Evolutionary conservation across 2,797 vertebrate genomes (phyloP).

Genomic region (Mormyrops attenuatus): DNA sequence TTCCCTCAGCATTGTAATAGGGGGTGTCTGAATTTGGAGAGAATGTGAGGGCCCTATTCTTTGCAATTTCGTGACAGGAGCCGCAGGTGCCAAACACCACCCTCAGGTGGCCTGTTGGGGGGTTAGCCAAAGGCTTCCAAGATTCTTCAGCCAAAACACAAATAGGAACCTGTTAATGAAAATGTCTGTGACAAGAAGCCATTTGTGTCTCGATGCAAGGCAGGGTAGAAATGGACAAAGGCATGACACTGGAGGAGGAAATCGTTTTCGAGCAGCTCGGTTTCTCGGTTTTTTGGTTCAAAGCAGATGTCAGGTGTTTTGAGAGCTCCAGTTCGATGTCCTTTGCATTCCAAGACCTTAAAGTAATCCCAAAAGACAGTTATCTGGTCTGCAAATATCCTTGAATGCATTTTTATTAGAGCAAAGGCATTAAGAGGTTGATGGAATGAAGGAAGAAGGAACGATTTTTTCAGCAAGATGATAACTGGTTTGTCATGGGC

Average conservation of each 20-base stretch:
- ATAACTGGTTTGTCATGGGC: neutral
- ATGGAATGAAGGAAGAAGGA: neutral
- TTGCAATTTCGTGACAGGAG: neutral
- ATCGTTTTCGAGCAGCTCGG: neutral
- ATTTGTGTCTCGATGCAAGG: neutral
- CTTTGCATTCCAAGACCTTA: neutral
- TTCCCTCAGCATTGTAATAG: neutral
- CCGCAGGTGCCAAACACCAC: neutral
- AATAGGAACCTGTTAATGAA: neutral
- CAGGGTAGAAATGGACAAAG: neutral
- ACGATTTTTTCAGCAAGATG: neutral
- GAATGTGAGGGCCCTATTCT: neutral
- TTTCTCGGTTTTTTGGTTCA: neutral
- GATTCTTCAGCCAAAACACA: neutral
- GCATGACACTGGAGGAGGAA: neutral
- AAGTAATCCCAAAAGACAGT: constrained; percentile 13
- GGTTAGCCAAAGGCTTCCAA: neutral
- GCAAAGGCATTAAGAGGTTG: constrained; percentile 4
- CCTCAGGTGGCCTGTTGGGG: neutral
- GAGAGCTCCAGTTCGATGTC: neutral
- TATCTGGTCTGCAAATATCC: neutral
- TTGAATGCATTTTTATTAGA: neutral
- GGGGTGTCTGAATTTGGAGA: neutral
- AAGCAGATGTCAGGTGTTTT: constrained; percentile 5
- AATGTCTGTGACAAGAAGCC: neutral